Evolutionary conservation across 2,888 invertebrate genomes (phyloP).

Genomic region (Microctonus aethiopoides): DNA sequence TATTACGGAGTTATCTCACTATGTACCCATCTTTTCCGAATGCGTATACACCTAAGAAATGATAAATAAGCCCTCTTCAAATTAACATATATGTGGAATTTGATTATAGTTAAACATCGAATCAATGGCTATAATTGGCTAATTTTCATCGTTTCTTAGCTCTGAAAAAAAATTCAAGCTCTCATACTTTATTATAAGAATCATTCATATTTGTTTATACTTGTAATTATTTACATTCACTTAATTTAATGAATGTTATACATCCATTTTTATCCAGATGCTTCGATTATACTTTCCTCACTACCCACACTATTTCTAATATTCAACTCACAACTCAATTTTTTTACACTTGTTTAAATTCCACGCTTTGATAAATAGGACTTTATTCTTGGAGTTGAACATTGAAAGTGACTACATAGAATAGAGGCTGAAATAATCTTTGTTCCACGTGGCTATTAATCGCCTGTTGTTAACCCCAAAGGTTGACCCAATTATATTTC

Average conservation of each 20-base stretch:
- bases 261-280: too few species aligned
- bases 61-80: conserved; percentile 37
- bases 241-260: too few species aligned
- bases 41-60: not conserved
- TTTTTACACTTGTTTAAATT: not conserved
- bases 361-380: not conserved
- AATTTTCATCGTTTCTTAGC: not conserved
- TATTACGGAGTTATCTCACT: not conserved
- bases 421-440: not conserved
- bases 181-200: too few species aligned
- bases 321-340: not conserved
- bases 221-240: too few species aligned
- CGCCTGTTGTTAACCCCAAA: not conserved
- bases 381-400: not conserved
- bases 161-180: too few species aligned
- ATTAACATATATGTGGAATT: too few species aligned
- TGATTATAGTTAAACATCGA: too few species aligned
- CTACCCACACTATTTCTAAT: not conserved
- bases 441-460: conserved; percentile 9
- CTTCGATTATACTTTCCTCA: not conserved
- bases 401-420: not conserved
- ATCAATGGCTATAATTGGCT: too few species aligned
- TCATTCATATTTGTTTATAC: too few species aligned
- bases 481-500: conserved; percentile 27
- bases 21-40: not conserved